Evolutionary conservation across 1,140 invertebrate genomes (phyloP).

Genomic region (Rhynchophorus ferrugineus): DNA sequence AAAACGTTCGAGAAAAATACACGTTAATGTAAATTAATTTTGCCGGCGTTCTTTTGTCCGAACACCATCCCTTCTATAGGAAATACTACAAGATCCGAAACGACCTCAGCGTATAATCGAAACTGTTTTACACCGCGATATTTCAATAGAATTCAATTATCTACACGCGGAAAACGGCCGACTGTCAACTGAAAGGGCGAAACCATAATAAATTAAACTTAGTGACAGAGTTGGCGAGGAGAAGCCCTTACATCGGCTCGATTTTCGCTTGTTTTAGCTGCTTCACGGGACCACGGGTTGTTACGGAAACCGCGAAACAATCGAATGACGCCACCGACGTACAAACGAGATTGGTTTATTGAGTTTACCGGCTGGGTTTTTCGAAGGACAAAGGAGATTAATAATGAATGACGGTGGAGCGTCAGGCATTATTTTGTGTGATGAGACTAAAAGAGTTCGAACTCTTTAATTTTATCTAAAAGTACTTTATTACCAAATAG

Average conservation of each 20-base stretch:
- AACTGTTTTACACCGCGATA: background rate
- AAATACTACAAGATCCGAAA: background rate
- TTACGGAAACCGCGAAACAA: background rate
- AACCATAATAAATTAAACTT: slow-evolving; percentile 4
- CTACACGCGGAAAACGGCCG: background rate
- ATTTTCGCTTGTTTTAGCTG: background rate
- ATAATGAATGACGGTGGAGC: too few species aligned
- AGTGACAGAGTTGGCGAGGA: background rate
- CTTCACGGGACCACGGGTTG: background rate
- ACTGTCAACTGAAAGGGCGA: too few species aligned
- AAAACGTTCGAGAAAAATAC: too few species aligned
- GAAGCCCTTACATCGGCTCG: background rate
- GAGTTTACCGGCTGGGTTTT: too few species aligned
- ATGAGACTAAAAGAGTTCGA: too few species aligned
- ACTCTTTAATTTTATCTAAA: too few species aligned
- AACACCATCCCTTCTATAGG: slow-evolving; percentile 10
- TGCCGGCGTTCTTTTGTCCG: slow-evolving; percentile 11
- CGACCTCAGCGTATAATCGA: too few species aligned
- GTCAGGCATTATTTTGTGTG: too few species aligned
- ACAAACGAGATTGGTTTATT: too few species aligned
- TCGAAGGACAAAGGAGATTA: too few species aligned
- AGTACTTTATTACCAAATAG: too few species aligned
- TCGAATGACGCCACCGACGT: background rate
- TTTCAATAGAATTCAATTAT: slow-evolving; percentile 4
- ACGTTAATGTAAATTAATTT: slow-evolving; percentile 7